A percentile compares a stretch with the other conserved stretches of the same genome.
Conservation (phyloP, 1,140 invertebrate genomes). For the Panagrolaimus sp. region DNA sequence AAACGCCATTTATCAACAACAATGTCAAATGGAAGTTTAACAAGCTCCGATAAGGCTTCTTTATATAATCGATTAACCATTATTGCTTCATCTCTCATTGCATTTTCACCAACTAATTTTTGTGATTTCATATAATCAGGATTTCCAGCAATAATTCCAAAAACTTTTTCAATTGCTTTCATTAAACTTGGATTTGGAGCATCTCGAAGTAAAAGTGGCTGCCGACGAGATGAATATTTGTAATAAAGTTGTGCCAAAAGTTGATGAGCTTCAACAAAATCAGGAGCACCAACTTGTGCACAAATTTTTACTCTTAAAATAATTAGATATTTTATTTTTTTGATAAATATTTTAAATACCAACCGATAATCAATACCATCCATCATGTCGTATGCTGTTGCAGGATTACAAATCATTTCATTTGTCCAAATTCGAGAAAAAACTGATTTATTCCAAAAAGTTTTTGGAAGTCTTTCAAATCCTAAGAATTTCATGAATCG, state of each 20-base stretch:
- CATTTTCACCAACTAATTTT: conserved; percentile 23
- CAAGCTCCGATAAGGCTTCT: conserved; percentile 39
- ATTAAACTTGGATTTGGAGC: conserved; percentile 41
- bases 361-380: conserved; percentile 29
- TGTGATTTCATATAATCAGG: conserved; percentile 36
- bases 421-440: conserved; percentile 45
- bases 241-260: conserved; percentile 44
- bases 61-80: conserved; percentile 34
- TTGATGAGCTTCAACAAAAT: conserved; percentile 39
- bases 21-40: conserved; percentile 36
- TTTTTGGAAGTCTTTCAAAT: conserved; percentile 37
- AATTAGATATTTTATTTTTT: too few relatives aligned
- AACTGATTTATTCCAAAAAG: conserved; percentile 42
- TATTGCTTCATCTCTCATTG: conserved; percentile 18
- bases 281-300: conserved; percentile 34
- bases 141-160: conserved; percentile 37
- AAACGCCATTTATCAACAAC: conserved; percentile 38
- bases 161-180: conserved; percentile 28
- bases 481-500: conserved; percentile 44
- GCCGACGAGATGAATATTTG: conserved; percentile 33
- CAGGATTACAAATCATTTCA: conserved; percentile 49
- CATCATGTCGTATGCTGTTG: conserved; percentile 46
- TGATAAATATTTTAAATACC: neutral
- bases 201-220: conserved; percentile 39
- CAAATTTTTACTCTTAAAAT: conserved; percentile 31